Base-by-base conservation (phyloP, 2,797 vertebrate species). In the Buphagus erythrorhynchus region DNA sequence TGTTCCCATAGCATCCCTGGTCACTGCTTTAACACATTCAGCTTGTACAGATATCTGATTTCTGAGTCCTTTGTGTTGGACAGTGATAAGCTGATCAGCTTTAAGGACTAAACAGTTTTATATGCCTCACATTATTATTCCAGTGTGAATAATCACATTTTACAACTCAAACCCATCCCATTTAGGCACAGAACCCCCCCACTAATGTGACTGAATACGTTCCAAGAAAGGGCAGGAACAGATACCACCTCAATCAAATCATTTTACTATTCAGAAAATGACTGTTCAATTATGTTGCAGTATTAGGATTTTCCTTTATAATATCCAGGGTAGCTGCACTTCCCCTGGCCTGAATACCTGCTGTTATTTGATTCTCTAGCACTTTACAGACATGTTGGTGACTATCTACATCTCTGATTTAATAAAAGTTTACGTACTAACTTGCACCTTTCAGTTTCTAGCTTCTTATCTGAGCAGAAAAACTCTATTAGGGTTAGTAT, bases 61-160 rank as follows among this genome's bases (percentile, higher is more conserved):
- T 92, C 55, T 6, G 11, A 65, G 42, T 33, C 68, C 48, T 87
- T 89, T 92, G 42, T 94, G 75, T 48, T 74, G 57, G 54, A 80
- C 28, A 77, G 38, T 43, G 72, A 83, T 95, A 85, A 95, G 75
- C 54, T 89, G 78, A 92, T 85, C 72, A 77, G 75, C 93, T 94
- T 94, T 88, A 87, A 80, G 46, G 43, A 89, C 45, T 93, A 78
- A 95, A 73, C 94, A 85, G 49, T 76, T 96, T 80, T 95, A 65
- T 62, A 74, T 92, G 89, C 71, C 58, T 95, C n/a, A 59, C 40
- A 36, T 90, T 86, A 90, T 95, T 85, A 93, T 95, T 93, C 68
- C 87, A 85, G 29, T 67, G 62, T 73, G 90, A 92, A 97, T 67
- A 95, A 95, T 95, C 93, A 78, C 79, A 94, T 95, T 97, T 97